Conservation (phyloP, 2,797 vertebrate species). For the Xenopus petersii region DNA sequence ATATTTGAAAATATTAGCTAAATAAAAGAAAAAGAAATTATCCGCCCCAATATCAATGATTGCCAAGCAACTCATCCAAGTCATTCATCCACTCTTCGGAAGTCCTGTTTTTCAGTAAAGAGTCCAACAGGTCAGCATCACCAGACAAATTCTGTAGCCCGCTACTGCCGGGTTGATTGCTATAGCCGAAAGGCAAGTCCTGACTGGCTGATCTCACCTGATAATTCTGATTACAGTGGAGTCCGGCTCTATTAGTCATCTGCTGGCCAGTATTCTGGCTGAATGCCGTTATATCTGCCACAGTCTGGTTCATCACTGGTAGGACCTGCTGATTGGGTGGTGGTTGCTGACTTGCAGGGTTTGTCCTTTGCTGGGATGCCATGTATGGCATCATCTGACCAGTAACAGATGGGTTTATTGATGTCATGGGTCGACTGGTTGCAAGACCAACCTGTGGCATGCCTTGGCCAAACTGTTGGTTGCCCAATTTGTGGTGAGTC, state of each 20-base stretch:
- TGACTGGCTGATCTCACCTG: constrained; percentile 80
- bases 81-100: constrained; percentile 97
- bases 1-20: constrained; percentile 37
- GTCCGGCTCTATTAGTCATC: constrained; percentile 68
- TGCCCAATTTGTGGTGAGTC: constrained; percentile 81
- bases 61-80: constrained; percentile 88
- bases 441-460: constrained; percentile 71
- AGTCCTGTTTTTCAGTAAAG: constrained; percentile 90
- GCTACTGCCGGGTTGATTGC: constrained; percentile 68
- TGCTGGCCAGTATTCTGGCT: constrained; percentile 72
- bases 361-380: constrained; percentile 76
- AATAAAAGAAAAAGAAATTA: constrained; percentile 28
- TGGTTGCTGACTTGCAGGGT: constrained; percentile 63
- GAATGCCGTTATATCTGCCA: constrained; percentile 80
- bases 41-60: constrained; percentile 70
- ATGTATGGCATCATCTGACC: constrained; percentile 79
- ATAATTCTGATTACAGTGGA: constrained; percentile 89
- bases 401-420: constrained; percentile 69
- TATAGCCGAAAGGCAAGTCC: constrained; percentile 86
- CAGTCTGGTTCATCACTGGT: constrained; percentile 70
- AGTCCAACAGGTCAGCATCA: constrained; percentile 90
- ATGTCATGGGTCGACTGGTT: constrained; percentile 71
- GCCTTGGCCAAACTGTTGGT: constrained; percentile 69
- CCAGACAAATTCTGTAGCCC: constrained; percentile 76
- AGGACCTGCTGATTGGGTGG: constrained; percentile 75